Percentiles rank a stretch among this genome's conserved stretches.
These are phyloP conservation scores for Drosophila tsacasi DNA, from an alignment of 1,140 invertebrate species.

Conservation along the genomic window DNA sequence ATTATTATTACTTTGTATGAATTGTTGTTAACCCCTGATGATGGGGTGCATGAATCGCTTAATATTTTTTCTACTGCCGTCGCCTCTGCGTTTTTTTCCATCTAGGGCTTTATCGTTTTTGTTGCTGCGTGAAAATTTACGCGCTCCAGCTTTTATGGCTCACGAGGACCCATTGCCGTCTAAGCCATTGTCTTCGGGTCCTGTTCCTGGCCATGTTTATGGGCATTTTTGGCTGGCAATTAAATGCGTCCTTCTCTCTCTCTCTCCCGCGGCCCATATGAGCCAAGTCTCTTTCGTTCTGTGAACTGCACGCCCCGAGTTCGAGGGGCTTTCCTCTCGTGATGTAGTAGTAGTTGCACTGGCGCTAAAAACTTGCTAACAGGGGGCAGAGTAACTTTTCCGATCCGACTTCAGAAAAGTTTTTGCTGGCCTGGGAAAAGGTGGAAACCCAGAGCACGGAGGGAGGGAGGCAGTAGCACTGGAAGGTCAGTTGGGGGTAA, in stretches of 20 bases:
- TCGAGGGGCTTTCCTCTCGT: not conserved
- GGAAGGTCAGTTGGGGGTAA: slow-evolving; percentile 29
- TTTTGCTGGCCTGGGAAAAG: not conserved
- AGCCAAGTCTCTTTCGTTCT: not conserved
- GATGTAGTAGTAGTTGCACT: slow-evolving; percentile 60
- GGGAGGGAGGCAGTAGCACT: not conserved
- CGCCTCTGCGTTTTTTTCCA: not conserved
- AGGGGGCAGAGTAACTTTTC: slow-evolving; percentile 34
- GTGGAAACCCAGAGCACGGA: not conserved
- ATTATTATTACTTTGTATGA: not conserved
- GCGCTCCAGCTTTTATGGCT: slow-evolving; percentile 56
- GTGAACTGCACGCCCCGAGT: not conserved
- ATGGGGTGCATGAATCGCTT: slow-evolving; percentile 12
- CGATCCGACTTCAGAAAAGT: slow-evolving; percentile 52
- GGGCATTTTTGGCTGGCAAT: slow-evolving; percentile 44
- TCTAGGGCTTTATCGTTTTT: slow-evolving; percentile 36
- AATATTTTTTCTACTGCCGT: slow-evolving; percentile 21
- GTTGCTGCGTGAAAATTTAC: slow-evolving; percentile 46
- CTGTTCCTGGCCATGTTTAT: slow-evolving; percentile 46
- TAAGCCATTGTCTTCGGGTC: slow-evolving; percentile 41
- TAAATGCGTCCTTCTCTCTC: slow-evolving; percentile 28
- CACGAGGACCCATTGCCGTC: slow-evolving; percentile 47
- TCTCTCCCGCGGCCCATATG: not conserved
- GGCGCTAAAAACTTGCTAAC: slow-evolving; percentile 56
- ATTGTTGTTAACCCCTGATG: not conserved